Percentiles rank a stretch among this genome's conserved stretches.
Evolutionary conservation across 1,140 invertebrate genomes (phyloP).

Genomic region (Meteorus sp.): DNA sequence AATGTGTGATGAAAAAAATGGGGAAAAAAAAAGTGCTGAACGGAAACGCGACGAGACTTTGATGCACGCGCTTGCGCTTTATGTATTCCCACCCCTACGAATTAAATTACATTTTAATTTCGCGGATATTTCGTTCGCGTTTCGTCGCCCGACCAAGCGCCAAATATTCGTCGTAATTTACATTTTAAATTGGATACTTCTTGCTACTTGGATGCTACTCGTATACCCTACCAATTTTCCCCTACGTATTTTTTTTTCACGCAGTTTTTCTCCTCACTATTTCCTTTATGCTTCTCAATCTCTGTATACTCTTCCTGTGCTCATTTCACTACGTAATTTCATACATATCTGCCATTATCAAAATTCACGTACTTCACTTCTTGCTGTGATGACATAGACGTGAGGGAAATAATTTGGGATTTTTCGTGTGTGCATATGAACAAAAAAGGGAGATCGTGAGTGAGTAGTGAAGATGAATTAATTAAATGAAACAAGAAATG

Average conservation of each 20-base stretch:
- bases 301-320: too few relatives aligned
- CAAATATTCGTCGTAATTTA: constrained; percentile 51
- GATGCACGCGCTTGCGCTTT: constrained; percentile 13
- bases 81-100: too few relatives aligned
- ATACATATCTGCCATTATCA: neutral
- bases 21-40: constrained; percentile 9
- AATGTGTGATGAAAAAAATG: constrained; percentile 8
- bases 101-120: constrained; percentile 59
- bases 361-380: too few relatives aligned
- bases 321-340: too few relatives aligned
- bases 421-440: too few relatives aligned
- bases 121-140: constrained; percentile 47
- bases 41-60: constrained; percentile 7
- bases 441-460: too few relatives aligned
- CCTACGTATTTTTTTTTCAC: too few relatives aligned
- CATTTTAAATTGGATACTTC: constrained; percentile 56
- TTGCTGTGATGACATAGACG: too few relatives aligned
- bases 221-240: neutral
- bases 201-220: constrained; percentile 32
- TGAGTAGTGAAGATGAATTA: too few relatives aligned
- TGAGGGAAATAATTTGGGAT: too few relatives aligned
- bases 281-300: constrained; percentile 1
- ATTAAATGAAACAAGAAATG: too few relatives aligned
- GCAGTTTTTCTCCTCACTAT: neutral
- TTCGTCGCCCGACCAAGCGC: constrained; percentile 37